Base-by-base conservation (phyloP, 2,888 invertebrate species). In the Heteromurus nitidus region DNA sequence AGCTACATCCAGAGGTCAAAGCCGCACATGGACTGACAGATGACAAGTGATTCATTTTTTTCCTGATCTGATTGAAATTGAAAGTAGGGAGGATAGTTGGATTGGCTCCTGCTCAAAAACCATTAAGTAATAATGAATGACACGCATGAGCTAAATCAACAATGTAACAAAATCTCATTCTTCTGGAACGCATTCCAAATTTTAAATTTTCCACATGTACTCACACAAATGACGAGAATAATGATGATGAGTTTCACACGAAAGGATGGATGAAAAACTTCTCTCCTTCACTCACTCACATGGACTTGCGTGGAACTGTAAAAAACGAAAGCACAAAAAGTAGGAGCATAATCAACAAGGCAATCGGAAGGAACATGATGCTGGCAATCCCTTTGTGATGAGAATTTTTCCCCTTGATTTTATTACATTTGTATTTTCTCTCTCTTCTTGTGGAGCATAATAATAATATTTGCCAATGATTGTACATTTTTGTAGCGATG, bases 21-120 rank as follows among this genome's bases (percentile, higher is more conserved):
- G 22, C 22, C 44, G 36, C n/a, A n/a, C n/a, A n/a, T n/a, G 31
- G 31, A 47, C 68, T 68, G 68, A 68, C 68, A 68, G 53, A 68
- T 68, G 68, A 68, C 68, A 68, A 68, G 65, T 20, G 18, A 50
- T 50, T 9, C 50, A 50, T 50, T 50, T n/a, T n/a, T n/a, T n/a
- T n/a, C n/a, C 20, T 50, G 50, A 50, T 50, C 18, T 50, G 50
- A 50, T 50, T 50, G 50, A 50, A 50, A 9, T 50, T 50, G 20
- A 50, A 50, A 50, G 22, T 18, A 50, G 20, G n/a, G 26, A 42
- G 42, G 64, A 64, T 42, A 3, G 26, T 47, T 47, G 22, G 24
- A 44, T 47, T 67, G 44, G 42, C 47, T 47, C n/a, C 36, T 13
- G 50, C 20, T 50, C 36, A 36, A 64, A 16, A 5, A 24, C 1